These are phyloP conservation scores for Phalacrocorax brasilianus DNA, from an alignment of 2,113 vertebrate genomes.

Conservation along the genomic window DNA sequence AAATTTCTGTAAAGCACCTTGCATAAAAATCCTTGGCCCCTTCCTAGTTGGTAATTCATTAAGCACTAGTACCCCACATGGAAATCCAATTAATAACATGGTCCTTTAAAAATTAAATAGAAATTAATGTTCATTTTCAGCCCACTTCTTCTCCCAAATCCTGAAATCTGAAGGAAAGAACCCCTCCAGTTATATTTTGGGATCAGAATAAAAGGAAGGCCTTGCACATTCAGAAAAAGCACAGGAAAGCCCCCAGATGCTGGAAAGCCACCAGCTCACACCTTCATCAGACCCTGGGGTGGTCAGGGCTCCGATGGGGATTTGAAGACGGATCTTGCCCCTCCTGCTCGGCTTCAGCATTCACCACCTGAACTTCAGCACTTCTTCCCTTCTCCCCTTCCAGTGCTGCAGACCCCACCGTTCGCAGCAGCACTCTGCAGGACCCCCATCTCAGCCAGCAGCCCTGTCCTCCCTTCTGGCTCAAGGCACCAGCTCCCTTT, in stretches of 20 bases:
- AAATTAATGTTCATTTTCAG: background rate
- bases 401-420: accelerated
- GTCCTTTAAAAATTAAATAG: background rate
- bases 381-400: background rate
- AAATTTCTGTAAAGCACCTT: background rate
- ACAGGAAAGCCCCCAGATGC: background rate
- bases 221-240: background rate
- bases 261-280: background rate
- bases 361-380: background rate
- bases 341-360: background rate
- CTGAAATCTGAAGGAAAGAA: background rate
- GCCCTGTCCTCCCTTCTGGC: background rate
- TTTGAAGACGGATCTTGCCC: accelerated
- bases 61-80: accelerated
- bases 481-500: background rate
- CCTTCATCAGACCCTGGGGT: background rate
- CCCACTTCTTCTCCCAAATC: background rate
- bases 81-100: background rate
- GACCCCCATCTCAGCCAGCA: background rate
- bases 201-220: background rate
- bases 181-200: background rate
- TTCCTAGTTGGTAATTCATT: background rate
- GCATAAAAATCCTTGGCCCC: background rate
- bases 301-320: background rate
- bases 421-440: accelerated